Percentiles rank a stretch among this genome's conserved stretches.
Evolutionary conservation across 2,113 vertebrate genomes (phyloP).

Genomic region (Sorex araneus): DNA sequence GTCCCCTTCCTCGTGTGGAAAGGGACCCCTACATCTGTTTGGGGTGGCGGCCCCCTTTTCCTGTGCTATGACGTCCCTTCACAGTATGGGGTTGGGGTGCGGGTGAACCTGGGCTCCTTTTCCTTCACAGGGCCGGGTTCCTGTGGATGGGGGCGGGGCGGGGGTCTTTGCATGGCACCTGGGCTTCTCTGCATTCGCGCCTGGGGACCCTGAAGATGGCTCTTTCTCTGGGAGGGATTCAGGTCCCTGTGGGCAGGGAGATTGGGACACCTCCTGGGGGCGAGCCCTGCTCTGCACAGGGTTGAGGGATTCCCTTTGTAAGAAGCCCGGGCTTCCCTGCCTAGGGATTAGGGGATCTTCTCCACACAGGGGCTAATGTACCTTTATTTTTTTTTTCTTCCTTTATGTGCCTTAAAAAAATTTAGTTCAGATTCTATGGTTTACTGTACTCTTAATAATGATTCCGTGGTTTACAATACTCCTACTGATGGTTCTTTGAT

Average conservation of each 20-base stretch:
- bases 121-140: not conserved
- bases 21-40: not conserved
- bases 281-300: not conserved
- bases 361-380: not conserved
- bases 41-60: not conserved
- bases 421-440: too few relatives aligned
- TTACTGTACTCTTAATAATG: too few relatives aligned
- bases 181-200: not conserved
- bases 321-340: not conserved
- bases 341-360: not conserved
- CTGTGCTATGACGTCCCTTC: not conserved
- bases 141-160: not conserved
- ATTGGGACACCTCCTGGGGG: too few relatives aligned
- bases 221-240: not conserved
- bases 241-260: not conserved
- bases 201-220: not conserved
- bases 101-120: not conserved
- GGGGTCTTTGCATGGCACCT: not conserved
- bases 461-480: too few relatives aligned
- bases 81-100: not conserved
- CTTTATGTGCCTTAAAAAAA: not conserved
- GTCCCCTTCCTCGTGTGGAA: not conserved
- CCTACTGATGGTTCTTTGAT: too few relatives aligned
- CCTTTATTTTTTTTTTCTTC: not conserved
- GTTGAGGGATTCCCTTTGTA: not conserved